Percentiles rank a stretch among this genome's conserved stretches.
These are phyloP conservation scores for Marmota flaviventris DNA, from an alignment of 2,113 vertebrate genomes.

Conservation along the genomic window DNA sequence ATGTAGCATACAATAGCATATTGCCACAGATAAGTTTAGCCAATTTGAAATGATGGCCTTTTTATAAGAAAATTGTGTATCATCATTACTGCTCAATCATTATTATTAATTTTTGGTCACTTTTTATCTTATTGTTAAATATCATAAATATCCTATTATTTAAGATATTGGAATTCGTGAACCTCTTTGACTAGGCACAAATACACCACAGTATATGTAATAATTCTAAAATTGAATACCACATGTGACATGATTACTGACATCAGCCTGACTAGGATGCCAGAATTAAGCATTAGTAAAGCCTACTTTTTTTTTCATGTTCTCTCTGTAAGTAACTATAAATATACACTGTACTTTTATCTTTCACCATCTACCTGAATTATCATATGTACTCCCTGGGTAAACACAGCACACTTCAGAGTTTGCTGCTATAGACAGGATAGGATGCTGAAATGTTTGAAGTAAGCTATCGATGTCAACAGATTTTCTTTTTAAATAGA, in stretches of 20 bases:
- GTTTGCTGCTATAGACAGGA: background rate
- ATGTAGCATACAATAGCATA: background rate
- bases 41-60: constrained; percentile 2
- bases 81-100: background rate
- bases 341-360: background rate
- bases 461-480: constrained; percentile 6
- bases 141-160: background rate
- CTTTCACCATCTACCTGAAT: background rate
- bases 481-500: background rate
- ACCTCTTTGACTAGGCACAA: background rate
- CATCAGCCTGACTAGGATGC: background rate
- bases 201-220: background rate
- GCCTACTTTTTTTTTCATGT: background rate
- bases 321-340: background rate
- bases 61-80: constrained; percentile 12
- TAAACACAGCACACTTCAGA: background rate
- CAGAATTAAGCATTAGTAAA: constrained; percentile 26
- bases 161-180: background rate
- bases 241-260: background rate
- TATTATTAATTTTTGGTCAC: background rate
- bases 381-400: background rate
- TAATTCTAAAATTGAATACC: background rate
- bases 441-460: background rate
- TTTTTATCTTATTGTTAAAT: constrained; percentile 15
- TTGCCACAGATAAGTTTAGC: background rate